These are phyloP conservation scores for Nasonia longicornis DNA, from an alignment of 1,140 invertebrate genomes.

Conservation along the genomic window DNA sequence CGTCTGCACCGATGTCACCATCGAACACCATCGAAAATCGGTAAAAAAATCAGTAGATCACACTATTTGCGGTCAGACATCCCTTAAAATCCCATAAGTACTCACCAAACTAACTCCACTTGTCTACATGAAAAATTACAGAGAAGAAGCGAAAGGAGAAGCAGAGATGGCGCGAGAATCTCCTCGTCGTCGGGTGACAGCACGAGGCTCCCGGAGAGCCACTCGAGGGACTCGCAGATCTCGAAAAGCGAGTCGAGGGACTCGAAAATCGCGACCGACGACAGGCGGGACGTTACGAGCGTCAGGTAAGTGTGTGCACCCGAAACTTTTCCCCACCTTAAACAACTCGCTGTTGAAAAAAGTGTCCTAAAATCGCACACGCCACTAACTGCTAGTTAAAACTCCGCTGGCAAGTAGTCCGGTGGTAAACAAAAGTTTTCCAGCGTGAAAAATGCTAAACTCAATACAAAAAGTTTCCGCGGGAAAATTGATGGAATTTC, in stretches of 20 bases:
- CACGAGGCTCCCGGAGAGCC: conserved; percentile 31
- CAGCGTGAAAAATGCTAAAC: too few relatives aligned
- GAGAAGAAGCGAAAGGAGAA: conserved; percentile 39
- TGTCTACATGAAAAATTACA: conserved; percentile 28
- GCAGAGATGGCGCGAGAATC: conserved; percentile 30
- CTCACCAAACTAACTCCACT: neutral
- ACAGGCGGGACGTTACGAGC: conserved; percentile 41
- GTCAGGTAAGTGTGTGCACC: neutral
- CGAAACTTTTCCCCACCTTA: too few relatives aligned
- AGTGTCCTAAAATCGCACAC: too few relatives aligned
- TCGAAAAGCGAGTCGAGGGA: conserved; percentile 54
- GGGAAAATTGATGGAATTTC: too few relatives aligned
- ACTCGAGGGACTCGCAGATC: conserved; percentile 48
- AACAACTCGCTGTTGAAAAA: too few relatives aligned
- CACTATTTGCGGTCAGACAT: too few relatives aligned
- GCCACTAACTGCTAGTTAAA: too few relatives aligned
- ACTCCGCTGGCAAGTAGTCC: too few relatives aligned
- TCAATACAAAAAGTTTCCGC: too few relatives aligned
- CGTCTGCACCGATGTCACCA: conserved; percentile 62
- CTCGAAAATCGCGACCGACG: conserved; percentile 46
- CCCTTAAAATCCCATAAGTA: too few relatives aligned
- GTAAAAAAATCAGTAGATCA: neutral
- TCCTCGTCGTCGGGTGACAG: conserved; percentile 41
- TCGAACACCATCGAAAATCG: conserved; percentile 54
- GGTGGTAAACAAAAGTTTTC: too few relatives aligned